A percentile compares a stretch with the other conserved stretches of the same genome.
Evolutionary conservation across 2,888 invertebrate genomes (phyloP).

Genomic region (Limnephilus lunatus): DNA sequence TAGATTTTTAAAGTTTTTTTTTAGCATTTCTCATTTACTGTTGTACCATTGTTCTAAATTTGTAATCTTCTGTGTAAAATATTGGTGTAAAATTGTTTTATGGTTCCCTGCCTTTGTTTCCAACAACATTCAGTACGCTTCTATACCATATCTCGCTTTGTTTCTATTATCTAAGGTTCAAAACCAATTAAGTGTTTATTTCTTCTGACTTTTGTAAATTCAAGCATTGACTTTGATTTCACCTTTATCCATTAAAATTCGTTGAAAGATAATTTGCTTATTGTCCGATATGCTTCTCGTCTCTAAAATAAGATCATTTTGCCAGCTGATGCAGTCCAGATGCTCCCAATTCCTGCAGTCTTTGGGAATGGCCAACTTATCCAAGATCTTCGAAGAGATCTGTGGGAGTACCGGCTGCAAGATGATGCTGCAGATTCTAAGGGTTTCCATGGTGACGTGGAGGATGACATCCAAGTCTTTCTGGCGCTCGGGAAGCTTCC

Average conservation of each 20-base stretch:
- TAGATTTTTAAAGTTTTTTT: too few species aligned
- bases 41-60: too few species aligned
- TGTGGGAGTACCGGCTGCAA: conserved; percentile 92
- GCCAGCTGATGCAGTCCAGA: conserved; percentile 73
- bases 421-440: conserved; percentile 87
- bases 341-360: conserved; percentile 72
- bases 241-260: conserved; percentile 69
- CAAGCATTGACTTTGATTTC: conserved; percentile 41
- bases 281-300: conserved; percentile 73
- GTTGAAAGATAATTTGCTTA: conserved; percentile 74
- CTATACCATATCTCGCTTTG: not conserved
- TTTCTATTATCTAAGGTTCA: too few species aligned
- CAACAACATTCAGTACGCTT: not conserved
- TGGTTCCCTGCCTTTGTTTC: too few species aligned
- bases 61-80: too few species aligned
- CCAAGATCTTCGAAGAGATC: conserved; percentile 82
- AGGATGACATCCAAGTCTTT: conserved; percentile 84
- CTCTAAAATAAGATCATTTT: conserved; percentile 71
- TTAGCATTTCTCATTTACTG: too few species aligned
- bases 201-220: not conserved
- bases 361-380: conserved; percentile 78
- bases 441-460: conserved; percentile 89
- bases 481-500: conserved; percentile 78
- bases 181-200: too few species aligned
- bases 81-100: too few species aligned